Percentiles rank a stretch among this genome's conserved stretches.
These are phyloP conservation scores for Bemisia tabaci DNA, from an alignment of 1,140 invertebrate species.

Conservation along the genomic window DNA sequence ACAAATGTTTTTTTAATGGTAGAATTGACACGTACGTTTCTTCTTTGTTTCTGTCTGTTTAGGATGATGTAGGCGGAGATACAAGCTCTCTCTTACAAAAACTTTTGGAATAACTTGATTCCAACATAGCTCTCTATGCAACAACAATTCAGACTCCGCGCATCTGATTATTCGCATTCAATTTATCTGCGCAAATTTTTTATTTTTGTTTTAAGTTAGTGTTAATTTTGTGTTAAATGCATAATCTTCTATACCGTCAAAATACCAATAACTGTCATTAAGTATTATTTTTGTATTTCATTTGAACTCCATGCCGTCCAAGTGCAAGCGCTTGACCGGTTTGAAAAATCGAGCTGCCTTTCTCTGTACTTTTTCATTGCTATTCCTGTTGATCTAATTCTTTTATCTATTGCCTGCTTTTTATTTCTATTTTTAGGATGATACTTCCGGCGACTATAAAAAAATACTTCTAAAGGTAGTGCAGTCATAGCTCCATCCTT, in stretches of 20 bases:
- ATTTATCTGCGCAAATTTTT: too few relatives aligned
- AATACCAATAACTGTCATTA: too few relatives aligned
- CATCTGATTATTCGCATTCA: too few relatives aligned
- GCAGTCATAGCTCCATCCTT: background rate
- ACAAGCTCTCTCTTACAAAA: background rate
- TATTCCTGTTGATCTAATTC: background rate
- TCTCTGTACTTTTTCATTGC: background rate
- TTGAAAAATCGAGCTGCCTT: background rate
- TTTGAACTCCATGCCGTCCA: too few relatives aligned
- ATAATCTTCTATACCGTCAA: too few relatives aligned
- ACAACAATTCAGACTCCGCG: background rate
- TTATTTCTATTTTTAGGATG: background rate
- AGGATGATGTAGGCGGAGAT: background rate
- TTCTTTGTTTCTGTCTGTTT: background rate
- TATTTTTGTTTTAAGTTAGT: too few relatives aligned
- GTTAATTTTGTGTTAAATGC: too few relatives aligned
- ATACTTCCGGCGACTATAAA: background rate
- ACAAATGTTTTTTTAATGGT: too few relatives aligned
- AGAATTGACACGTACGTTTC: too few relatives aligned
- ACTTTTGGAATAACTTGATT: background rate
- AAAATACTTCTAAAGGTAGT: background rate
- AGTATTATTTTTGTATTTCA: too few relatives aligned
- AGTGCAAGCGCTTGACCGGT: too few relatives aligned
- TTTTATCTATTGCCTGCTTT: background rate
- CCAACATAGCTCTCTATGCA: background rate